Evolutionary conservation across 2,888 invertebrate genomes (phyloP).

Genomic region (Mantis religiosa): DNA sequence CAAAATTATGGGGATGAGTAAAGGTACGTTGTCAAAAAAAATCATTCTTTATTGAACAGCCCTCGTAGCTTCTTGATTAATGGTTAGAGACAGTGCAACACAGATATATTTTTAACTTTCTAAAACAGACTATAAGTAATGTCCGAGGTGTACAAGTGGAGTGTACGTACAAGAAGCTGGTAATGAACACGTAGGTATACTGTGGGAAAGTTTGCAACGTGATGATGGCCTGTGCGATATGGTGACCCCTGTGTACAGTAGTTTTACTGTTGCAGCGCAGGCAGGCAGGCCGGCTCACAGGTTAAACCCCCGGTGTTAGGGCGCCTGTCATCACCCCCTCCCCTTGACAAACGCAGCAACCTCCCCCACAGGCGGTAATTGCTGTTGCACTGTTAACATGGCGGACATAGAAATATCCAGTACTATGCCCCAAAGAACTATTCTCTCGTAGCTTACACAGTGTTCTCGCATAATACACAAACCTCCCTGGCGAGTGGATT

Average conservation of each 20-base stretch:
- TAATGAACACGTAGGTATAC: background rate
- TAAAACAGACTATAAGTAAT: too few species aligned
- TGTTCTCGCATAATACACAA: background rate
- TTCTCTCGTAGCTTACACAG: background rate
- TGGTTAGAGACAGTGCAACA: too few species aligned
- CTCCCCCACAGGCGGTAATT: background rate
- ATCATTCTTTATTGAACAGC: too few species aligned
- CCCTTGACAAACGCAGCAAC: too few species aligned
- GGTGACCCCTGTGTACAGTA: background rate
- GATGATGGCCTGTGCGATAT: background rate
- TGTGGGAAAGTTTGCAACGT: background rate
- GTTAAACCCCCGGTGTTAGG: background rate
- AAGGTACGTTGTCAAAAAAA: too few species aligned
- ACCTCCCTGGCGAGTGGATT: background rate
- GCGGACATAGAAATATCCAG: background rate
- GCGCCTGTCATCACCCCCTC: background rate
- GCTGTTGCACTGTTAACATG: background rate
- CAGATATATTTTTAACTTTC: too few species aligned
- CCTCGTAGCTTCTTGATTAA: too few species aligned
- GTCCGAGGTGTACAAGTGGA: too few species aligned
- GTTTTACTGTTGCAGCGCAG: background rate
- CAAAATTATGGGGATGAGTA: too few species aligned
- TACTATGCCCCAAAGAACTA: background rate
- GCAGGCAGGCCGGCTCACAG: background rate
- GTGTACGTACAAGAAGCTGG: too few species aligned